Evolutionary conservation across 1,140 invertebrate genomes (phyloP), one percentile per base, ranked within the genome.

Genomic region (Heliconius hewitsoni): DNA sequence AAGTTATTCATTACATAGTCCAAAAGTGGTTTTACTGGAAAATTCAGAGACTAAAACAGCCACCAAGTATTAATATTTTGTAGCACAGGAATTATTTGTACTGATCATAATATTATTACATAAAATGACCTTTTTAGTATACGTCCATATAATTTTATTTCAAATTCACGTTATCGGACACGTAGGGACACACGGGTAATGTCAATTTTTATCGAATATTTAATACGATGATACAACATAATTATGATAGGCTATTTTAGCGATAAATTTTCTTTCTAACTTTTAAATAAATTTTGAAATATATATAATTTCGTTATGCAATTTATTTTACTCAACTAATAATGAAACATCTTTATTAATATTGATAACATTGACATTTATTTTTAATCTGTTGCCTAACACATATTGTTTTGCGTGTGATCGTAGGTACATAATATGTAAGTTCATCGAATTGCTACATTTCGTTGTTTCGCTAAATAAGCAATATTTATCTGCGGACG

Each of bases 101-200:
- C 55, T 57, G 55, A 23, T 57, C 55, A 11, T 27, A 30, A 66
- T 66, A 30, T 30, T 30, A 30, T 13, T 66, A 66, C 27, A 27
- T 66, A 30, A 66, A 30, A 66, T 30, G 30, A 66, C 23, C 3
- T 27, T 60, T 60, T 23, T 9, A 23, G 55, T n/a, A 60, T 23
- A 9, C n/a, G 55, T 60, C 55, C n/a, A 66, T 66, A 30, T 13
- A 66, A 66, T 66, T 11, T 13, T 66, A 23, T 30, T 5, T 13
- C 42, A 60, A 50, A 77, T 73, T 81, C 70, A 73, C 73, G 74
- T 82, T 84, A 85, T 86, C 83, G 52, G 74, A 57, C 81, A 79
- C 78, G 80, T 30, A 66, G 76, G 76, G 60, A 50, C 18, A 77
- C 60, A 66, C 60, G 60, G 30, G 3, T 27, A 66, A 66, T 66